Conservation (phyloP, 2,888 invertebrate genomes). For the Seladonia tumulorum region DNA sequence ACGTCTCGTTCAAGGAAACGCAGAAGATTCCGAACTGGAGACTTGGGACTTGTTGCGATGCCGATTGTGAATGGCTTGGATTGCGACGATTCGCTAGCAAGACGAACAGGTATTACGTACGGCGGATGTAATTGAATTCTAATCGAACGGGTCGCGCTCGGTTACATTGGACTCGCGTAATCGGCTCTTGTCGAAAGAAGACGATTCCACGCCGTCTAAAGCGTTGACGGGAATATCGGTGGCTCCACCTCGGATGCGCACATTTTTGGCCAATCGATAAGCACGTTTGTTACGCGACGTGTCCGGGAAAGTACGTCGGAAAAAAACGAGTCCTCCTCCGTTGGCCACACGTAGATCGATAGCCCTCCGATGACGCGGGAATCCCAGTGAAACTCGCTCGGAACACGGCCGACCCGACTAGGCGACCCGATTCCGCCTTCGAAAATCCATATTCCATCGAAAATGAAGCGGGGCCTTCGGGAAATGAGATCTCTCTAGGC, state of each 20-base stretch:
- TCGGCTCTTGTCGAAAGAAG: background rate
- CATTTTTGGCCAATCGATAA: constrained; percentile 70
- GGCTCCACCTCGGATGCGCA: constrained; percentile 63
- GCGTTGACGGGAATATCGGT: constrained; percentile 42
- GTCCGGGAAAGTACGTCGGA: constrained; percentile 10
- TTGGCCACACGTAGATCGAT: background rate
- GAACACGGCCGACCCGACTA: background rate
- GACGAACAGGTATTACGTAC: background rate
- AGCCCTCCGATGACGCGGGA: constrained; percentile 8
- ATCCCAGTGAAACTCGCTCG: constrained; percentile 13
- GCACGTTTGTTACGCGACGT: constrained; percentile 42
- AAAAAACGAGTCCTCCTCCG: background rate
- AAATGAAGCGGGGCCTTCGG: background rate
- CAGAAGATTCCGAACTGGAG: background rate
- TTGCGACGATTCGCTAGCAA: background rate
- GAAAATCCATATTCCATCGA: background rate
- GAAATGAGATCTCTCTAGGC: background rate
- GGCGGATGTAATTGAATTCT: background rate
- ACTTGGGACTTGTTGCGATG: constrained; percentile 58
- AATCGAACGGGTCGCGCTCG: background rate
- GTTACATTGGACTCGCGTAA: background rate
- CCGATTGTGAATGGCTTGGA: constrained; percentile 15
- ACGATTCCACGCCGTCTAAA: background rate
- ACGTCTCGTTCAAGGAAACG: constrained; percentile 25
- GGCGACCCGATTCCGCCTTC: background rate